Percentiles rank a stretch among this genome's conserved stretches.
Conservation (phyloP, 2,113 vertebrate species). For the Platichthys stellatus region DNA sequence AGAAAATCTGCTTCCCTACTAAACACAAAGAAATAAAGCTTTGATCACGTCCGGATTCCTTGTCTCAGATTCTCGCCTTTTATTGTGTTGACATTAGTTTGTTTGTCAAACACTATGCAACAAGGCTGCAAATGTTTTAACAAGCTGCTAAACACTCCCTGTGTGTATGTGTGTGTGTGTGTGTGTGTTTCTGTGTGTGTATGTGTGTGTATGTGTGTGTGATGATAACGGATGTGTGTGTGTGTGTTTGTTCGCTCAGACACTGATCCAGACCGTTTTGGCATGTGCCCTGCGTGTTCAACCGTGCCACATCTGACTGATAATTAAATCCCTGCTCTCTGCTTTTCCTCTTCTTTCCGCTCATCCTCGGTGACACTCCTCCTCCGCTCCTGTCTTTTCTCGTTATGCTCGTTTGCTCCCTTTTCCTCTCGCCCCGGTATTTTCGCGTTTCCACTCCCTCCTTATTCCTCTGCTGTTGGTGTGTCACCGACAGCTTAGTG, state of each 20-base stretch:
- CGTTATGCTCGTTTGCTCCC: conserved; percentile 46
- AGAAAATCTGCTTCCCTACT: no score
- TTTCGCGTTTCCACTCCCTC: conserved; percentile 18
- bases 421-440: conserved; percentile 40
- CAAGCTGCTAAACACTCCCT: background rate
- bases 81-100: background rate
- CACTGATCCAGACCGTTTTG: conserved; percentile 5
- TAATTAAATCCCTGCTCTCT: conserved; percentile 50
- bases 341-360: conserved; percentile 28
- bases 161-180: background rate
- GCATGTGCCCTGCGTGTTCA: conserved; percentile 3
- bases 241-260: background rate
- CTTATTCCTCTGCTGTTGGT: conserved; percentile 40
- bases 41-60: background rate
- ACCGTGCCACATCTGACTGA: conserved; percentile 23
- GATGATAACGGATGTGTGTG: background rate
- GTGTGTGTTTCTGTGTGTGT: background rate
- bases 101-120: no score
- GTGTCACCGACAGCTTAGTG: conserved; percentile 54
- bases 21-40: no score
- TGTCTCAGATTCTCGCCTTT: background rate
- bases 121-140: no score
- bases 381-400: conserved; percentile 59
- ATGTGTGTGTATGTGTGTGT: no score
- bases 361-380: conserved; percentile 52